Evolutionary conservation across 2,888 invertebrate species (phyloP).

Genomic region (Agapostemon virescens): DNA sequence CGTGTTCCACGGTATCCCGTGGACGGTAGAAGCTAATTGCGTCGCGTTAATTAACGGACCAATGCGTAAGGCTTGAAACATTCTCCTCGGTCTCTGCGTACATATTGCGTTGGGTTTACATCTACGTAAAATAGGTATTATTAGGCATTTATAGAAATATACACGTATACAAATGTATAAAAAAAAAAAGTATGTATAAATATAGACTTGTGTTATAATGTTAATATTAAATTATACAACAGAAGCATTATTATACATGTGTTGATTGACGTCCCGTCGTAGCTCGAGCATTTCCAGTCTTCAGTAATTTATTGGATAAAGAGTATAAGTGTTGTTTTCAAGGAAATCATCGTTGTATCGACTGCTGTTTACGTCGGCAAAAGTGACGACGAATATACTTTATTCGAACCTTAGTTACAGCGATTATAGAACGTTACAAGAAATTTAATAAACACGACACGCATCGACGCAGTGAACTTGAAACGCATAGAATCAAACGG

Average conservation of each 20-base stretch:
- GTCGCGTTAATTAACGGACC: constrained; percentile 29
- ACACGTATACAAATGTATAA: constrained; percentile 49
- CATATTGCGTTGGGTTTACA: constrained; percentile 51
- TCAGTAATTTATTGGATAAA: constrained; percentile 5
- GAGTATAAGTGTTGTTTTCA: constrained; percentile 25
- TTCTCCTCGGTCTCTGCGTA: constrained; percentile 38
- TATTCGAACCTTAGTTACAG: constrained; percentile 64
- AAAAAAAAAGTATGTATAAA: constrained; percentile 40
- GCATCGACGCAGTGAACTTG: neutral
- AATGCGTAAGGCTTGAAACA: constrained; percentile 19
- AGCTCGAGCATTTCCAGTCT: neutral
- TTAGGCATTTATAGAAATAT: constrained; percentile 64
- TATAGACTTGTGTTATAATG: constrained; percentile 52
- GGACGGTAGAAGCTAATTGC: constrained; percentile 8
- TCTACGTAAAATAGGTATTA: constrained; percentile 48
- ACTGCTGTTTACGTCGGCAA: neutral
- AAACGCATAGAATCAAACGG: neutral
- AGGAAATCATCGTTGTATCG: neutral
- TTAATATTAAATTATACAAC: constrained; percentile 27
- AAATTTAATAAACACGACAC: neutral
- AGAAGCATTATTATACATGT: constrained; percentile 1
- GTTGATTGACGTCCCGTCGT: constrained; percentile 16
- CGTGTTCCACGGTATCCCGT: neutral
- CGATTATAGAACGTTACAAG: constrained; percentile 2
- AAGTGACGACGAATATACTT: constrained; percentile 13